A percentile compares a stretch with the other conserved stretches of the same genome.
Conservation (phyloP, 2,797 vertebrate species). For the Phoeniculus purpureus region DNA sequence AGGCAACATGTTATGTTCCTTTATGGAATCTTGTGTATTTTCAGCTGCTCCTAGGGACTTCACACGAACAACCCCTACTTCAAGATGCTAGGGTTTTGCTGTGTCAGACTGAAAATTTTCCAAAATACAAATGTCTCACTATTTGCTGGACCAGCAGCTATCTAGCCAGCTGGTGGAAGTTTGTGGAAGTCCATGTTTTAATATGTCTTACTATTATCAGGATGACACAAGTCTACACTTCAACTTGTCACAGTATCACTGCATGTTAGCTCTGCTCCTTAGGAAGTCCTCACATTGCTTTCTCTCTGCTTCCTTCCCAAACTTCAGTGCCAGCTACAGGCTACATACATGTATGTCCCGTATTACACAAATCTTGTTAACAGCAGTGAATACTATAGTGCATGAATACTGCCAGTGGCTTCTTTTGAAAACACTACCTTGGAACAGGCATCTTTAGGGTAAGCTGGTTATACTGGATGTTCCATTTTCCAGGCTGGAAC, state of each 20-base stretch:
- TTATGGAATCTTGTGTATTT: not conserved
- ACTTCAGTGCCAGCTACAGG: not conserved
- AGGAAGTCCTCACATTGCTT: not conserved
- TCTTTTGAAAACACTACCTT: conserved; percentile 80
- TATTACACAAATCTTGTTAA: not conserved
- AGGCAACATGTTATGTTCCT: not conserved
- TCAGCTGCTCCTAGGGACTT: not conserved
- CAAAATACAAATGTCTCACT: not conserved
- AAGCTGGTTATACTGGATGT: conserved; percentile 86
- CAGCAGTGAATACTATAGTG: not conserved
- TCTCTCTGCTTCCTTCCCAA: not conserved
- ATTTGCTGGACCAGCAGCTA: not conserved
- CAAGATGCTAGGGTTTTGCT: not conserved
- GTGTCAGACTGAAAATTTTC: not conserved
- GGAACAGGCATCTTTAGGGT: conserved; percentile 88
- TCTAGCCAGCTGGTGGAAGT: not conserved
- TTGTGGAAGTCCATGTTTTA: not conserved
- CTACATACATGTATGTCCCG: accelerated
- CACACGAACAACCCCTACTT: not conserved
- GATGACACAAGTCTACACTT: not conserved
- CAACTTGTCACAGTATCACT: not conserved
- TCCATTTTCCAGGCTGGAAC: conserved; percentile 89
- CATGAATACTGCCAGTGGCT: not conserved
- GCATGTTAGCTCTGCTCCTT: not conserved
- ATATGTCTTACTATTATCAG: not conserved